Evolutionary conservation across 2,113 vertebrate species (phyloP).

Genomic region (Athene cunicularia): DNA sequence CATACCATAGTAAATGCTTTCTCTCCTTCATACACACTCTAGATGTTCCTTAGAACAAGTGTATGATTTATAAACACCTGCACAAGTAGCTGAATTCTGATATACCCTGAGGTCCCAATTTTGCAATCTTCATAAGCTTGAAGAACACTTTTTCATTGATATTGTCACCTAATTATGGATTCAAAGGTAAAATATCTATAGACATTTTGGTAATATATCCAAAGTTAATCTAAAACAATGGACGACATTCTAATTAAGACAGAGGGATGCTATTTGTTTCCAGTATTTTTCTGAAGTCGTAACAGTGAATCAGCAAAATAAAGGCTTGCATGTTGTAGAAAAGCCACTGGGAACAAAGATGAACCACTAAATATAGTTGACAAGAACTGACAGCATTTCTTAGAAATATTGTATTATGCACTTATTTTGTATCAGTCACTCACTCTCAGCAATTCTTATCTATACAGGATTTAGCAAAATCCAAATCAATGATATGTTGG

Average conservation of each 20-base stretch:
- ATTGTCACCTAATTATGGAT: neutral
- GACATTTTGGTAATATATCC: neutral
- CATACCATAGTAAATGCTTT: neutral
- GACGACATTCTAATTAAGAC: neutral
- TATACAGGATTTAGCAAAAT: neutral
- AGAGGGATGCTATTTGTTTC: neutral
- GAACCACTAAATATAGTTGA: neutral
- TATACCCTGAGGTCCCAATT: neutral
- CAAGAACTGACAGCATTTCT: neutral
- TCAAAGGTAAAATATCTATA: neutral
- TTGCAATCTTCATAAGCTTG: neutral
- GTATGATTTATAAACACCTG: neutral
- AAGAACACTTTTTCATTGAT: neutral
- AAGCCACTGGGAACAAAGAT: constrained; percentile 29
- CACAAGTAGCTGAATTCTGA: neutral
- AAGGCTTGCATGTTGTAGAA: neutral
- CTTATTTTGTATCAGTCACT: neutral
- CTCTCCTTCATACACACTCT: neutral
- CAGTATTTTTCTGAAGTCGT: neutral
- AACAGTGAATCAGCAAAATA: constrained; percentile 1
- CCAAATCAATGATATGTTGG: neutral
- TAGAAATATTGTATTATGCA: neutral
- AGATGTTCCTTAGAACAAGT: neutral
- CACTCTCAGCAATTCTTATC: neutral
- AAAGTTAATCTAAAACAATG: neutral